These are phyloP conservation scores for Drosophila mimetica DNA, from an alignment of 2,888 invertebrate genomes.

Conservation along the genomic window DNA sequence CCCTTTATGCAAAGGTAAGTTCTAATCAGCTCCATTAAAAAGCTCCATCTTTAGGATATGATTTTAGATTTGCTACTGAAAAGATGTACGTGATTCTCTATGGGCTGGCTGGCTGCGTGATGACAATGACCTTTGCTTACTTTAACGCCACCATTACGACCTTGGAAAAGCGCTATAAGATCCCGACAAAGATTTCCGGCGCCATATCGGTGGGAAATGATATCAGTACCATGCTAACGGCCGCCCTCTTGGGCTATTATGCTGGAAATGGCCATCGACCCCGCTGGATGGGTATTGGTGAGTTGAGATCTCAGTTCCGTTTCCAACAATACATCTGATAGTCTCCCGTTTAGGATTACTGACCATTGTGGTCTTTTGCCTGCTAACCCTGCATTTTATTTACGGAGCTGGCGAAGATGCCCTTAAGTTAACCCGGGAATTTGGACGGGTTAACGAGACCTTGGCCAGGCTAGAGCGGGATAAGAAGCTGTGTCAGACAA, in stretches of 20 bases:
- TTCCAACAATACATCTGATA: neutral
- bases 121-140: conserved; percentile 88
- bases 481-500: conserved; percentile 50
- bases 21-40: neutral
- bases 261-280: conserved; percentile 89
- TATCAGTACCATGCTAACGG: conserved; percentile 88
- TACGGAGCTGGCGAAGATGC: conserved; percentile 89
- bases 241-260: conserved; percentile 88
- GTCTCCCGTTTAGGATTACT: conserved; percentile 83
- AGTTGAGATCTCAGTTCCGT: neutral
- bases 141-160: conserved; percentile 90
- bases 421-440: conserved; percentile 87
- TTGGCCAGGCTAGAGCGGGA: conserved; percentile 13
- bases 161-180: conserved; percentile 89
- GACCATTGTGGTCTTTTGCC: conserved; percentile 87
- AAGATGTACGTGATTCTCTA: conserved; percentile 86
- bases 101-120: conserved; percentile 88
- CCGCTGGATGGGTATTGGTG: conserved; percentile 88
- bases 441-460: conserved; percentile 84
- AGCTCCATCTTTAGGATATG: fast-evolving
- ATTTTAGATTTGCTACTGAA: conserved; percentile 82
- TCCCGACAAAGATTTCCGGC: conserved; percentile 88
- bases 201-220: conserved; percentile 90
- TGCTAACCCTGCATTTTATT: conserved; percentile 88
- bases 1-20: conserved; percentile 86